A percentile compares a stretch with the other conserved stretches of the same genome.
Evolutionary conservation across 2,888 invertebrate genomes (phyloP).

Genomic region (Antheraea assamensis): DNA sequence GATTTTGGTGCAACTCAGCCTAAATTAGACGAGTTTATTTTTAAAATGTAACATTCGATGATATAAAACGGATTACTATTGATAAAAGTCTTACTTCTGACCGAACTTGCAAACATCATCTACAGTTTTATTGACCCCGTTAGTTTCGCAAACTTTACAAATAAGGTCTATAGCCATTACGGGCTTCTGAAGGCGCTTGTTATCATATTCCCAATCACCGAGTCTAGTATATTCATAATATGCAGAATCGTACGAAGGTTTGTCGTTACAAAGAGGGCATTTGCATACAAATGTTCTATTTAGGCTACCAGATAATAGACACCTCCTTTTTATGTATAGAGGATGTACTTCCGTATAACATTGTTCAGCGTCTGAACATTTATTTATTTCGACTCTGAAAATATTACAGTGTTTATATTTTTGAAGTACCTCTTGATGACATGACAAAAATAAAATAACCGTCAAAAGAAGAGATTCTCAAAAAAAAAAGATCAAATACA

Average conservation of each 20-base stretch:
- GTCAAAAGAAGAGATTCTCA: not conserved
- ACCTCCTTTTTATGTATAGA: slow-evolving; percentile 60
- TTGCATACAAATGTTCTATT: slow-evolving; percentile 66
- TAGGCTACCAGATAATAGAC: slow-evolving; percentile 47
- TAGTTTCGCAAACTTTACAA: slow-evolving; percentile 62
- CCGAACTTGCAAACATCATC: slow-evolving; percentile 55
- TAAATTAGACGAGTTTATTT: not conserved
- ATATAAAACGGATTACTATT: not conserved
- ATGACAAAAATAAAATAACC: not conserved
- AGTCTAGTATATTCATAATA: slow-evolving; percentile 55
- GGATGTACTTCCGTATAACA: slow-evolving; percentile 63
- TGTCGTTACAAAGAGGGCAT: slow-evolving; percentile 68
- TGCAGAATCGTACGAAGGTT: slow-evolving; percentile 48
- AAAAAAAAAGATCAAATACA: too few species aligned
- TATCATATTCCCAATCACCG: slow-evolving; percentile 65
- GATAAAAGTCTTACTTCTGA: slow-evolving; percentile 46
- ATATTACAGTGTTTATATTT: slow-evolving; percentile 16
- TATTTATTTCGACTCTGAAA: slow-evolving; percentile 42
- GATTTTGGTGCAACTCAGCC: too few species aligned
- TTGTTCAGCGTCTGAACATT: slow-evolving; percentile 47
- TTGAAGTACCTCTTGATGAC: not conserved
- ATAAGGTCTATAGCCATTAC: slow-evolving; percentile 45
- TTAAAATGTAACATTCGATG: not conserved
- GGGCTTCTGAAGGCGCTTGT: slow-evolving; percentile 47
- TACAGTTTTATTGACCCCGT: slow-evolving; percentile 39